Percentiles rank a stretch among this genome's conserved stretches.
Evolutionary conservation across 2,113 vertebrate species (phyloP).

Genomic region (Copsychus sechellarum): DNA sequence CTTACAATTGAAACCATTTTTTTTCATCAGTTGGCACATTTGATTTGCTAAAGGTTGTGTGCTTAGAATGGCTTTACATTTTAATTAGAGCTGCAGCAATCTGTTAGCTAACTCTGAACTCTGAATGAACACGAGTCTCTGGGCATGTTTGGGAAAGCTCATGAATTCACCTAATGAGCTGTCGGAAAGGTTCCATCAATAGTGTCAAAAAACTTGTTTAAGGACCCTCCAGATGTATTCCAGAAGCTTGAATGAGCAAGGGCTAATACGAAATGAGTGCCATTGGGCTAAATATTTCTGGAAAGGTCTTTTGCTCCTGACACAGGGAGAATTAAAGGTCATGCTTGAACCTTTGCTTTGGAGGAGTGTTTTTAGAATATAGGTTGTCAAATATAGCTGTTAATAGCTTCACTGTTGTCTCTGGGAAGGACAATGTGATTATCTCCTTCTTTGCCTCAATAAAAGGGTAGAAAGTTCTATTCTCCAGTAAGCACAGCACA

Average conservation of each 20-base stretch:
- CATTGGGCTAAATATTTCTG: slow-evolving; percentile 18
- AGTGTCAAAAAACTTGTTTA: slow-evolving; percentile 9
- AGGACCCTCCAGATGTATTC: slow-evolving; percentile 18
- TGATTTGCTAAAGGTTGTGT: slow-evolving; percentile 29
- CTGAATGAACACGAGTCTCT: slow-evolving; percentile 5
- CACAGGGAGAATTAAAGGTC: slow-evolving; percentile 17
- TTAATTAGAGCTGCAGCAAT: slow-evolving; percentile 58
- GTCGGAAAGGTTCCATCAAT: slow-evolving; percentile 16
- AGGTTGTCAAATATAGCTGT: neutral
- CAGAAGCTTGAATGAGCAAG: slow-evolving; percentile 18
- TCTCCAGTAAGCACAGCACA: neutral
- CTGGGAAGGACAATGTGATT: neutral
- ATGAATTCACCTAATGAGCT: slow-evolving; percentile 39
- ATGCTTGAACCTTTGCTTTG: neutral
- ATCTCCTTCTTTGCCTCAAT: neutral
- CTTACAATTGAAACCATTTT: neutral
- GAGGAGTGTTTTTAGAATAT: neutral
- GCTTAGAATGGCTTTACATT: slow-evolving; percentile 29
- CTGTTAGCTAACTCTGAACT: slow-evolving; percentile 30
- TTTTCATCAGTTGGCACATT: neutral
- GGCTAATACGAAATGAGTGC: neutral
- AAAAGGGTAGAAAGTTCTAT: neutral
- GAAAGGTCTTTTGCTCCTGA: neutral
- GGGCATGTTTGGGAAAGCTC: slow-evolving; percentile 33
- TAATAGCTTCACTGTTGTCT: neutral